Percentiles rank a stretch among this genome's conserved stretches.
Conservation (phyloP, 2,888 invertebrate genomes). For the Rhorus exstirpatorius region DNA sequence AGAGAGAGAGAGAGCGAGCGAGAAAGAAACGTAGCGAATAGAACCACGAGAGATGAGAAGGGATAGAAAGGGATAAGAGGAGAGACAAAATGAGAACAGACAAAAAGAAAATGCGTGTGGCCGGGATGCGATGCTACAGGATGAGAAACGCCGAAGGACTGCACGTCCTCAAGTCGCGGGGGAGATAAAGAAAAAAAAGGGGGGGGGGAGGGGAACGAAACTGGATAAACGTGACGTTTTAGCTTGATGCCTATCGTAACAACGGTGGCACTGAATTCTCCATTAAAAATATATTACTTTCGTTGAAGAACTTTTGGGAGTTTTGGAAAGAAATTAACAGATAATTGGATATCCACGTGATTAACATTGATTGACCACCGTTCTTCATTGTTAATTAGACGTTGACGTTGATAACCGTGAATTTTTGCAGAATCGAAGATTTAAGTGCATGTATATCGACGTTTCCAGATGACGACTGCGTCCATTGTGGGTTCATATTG, state of each 20-base stretch:
- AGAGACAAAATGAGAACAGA: slow-evolving; percentile 60
- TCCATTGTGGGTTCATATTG: too few relatives aligned
- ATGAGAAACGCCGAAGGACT: slow-evolving; percentile 32
- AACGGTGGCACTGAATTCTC: slow-evolving; percentile 10
- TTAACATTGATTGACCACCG: too few relatives aligned
- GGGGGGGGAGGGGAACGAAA: background rate
- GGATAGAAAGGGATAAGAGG: slow-evolving; percentile 37
- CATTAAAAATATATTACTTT: background rate
- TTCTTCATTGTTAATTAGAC: too few relatives aligned
- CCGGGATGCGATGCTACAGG: background rate
- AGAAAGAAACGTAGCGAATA: slow-evolving; percentile 49
- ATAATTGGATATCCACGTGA: too few relatives aligned
- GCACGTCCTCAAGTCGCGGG: background rate
- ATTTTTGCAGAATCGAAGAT: too few relatives aligned
- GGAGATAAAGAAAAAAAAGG: background rate
- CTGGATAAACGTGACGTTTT: slow-evolving; percentile 26
- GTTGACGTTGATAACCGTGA: too few relatives aligned
- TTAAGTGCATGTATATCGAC: background rate
- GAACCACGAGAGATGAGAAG: slow-evolving; percentile 41
- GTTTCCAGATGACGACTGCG: background rate
- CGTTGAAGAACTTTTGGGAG: too few relatives aligned
- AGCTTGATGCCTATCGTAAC: slow-evolving; percentile 8
- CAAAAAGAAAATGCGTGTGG: slow-evolving; percentile 54
- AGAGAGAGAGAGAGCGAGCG: slow-evolving; percentile 41
- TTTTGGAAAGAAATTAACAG: too few relatives aligned